phyloP scores from a whole-genome alignment of 2,113 vertebrate species.

The Hymenochirus boettgeri region DNA sequence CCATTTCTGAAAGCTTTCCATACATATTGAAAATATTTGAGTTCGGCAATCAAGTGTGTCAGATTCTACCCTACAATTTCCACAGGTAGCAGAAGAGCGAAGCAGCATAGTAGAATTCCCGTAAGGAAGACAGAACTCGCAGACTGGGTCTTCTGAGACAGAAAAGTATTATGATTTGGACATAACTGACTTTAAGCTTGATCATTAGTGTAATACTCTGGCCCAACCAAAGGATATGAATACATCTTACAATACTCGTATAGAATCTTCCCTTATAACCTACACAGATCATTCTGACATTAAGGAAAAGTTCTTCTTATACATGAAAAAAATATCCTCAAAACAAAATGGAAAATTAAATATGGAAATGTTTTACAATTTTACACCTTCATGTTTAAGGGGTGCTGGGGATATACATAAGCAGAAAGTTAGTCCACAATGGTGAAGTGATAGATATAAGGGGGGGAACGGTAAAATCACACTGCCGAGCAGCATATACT shows the following conservation, averaged over 20 bases:
- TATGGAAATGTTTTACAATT: no score
- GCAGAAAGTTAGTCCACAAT: no score
- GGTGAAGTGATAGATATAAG: no score
- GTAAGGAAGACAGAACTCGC: constrained; percentile 7
- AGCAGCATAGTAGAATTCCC: constrained; percentile 1
- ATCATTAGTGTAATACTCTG: constrained; percentile 29
- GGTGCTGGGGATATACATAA: no score
- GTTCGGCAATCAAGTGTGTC: constrained; percentile 22
- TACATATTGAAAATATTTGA: no score
- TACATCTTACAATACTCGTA: constrained; percentile 15
- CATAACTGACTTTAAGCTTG: constrained; percentile 30
- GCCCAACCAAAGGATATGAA: constrained; percentile 14
- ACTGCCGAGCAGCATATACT: no score
- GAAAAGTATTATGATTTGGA: background rate
- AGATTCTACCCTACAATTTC: background rate
- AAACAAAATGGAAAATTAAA: no score
- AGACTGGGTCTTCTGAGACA: background rate
- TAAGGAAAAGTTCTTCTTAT: no score
- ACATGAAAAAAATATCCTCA: no score
- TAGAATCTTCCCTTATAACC: constrained; percentile 20
- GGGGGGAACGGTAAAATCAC: no score
- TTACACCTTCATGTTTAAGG: no score
- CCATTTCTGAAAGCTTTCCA: no score
- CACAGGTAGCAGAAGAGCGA: constrained; percentile 1
- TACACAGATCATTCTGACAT: constrained; percentile 1